These are phyloP conservation scores for Ceriagrion tenellum DNA, from an alignment of 2,888 invertebrate species.

Conservation along the genomic window DNA sequence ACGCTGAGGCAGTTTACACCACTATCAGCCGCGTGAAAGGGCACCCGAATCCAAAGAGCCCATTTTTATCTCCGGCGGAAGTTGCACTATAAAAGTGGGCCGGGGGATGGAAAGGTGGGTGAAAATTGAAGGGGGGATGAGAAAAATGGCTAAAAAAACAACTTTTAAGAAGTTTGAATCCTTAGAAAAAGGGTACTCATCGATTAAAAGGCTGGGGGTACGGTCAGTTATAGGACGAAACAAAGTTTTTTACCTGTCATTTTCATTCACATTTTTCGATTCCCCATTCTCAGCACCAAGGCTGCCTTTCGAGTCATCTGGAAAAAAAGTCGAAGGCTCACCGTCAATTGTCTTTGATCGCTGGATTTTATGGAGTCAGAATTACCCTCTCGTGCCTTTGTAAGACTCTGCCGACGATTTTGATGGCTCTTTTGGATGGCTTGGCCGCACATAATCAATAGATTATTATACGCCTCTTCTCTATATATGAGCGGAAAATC, in stretches of 20 bases:
- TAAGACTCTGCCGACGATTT: not conserved
- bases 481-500: not conserved
- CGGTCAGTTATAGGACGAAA: not conserved
- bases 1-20: constrained; percentile 28
- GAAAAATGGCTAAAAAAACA: not conserved
- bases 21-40: constrained; percentile 3
- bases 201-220: not conserved
- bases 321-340: not conserved
- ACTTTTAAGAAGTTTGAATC: not conserved
- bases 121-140: not conserved
- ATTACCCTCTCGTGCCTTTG: not conserved
- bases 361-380: constrained; percentile 18
- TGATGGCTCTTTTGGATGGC: not conserved
- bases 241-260: not conserved
- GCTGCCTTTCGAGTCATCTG: not conserved
- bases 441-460: not conserved
- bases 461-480: not conserved
- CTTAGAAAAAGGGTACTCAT: not conserved
- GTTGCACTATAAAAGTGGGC: constrained; percentile 55
- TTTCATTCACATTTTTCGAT: not conserved
- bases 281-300: not conserved
- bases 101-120: not conserved
- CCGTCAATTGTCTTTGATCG: not conserved
- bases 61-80: constrained; percentile 35
- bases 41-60: not conserved